phyloP scores from a whole-genome alignment of 2,797 vertebrate genomes.

The Petrocephalus schoutedeni region DNA sequence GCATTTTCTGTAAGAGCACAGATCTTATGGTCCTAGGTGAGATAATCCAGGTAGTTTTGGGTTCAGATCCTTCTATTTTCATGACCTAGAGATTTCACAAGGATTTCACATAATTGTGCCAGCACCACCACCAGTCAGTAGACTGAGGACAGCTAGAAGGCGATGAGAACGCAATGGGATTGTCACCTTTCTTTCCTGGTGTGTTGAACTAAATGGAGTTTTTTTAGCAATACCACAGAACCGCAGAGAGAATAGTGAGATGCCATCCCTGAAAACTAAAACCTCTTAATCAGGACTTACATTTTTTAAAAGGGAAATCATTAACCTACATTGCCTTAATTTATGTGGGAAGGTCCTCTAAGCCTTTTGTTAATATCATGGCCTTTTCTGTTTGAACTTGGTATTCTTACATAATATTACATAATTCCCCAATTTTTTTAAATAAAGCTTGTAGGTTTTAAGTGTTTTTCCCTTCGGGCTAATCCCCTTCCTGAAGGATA shows the following conservation, averaged over 20 bases:
- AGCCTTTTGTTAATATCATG: neutral
- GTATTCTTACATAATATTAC: neutral
- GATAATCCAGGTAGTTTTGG: neutral
- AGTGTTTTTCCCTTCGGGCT: neutral
- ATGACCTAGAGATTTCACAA: neutral
- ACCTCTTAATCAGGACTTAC: neutral
- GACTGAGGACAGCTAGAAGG: neutral
- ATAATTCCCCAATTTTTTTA: neutral
- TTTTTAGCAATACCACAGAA: neutral
- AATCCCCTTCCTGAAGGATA: neutral
- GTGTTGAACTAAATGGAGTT: neutral
- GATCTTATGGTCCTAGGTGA: neutral
- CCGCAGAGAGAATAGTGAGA: neutral
- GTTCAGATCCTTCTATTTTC: neutral
- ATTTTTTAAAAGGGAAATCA: neutral
- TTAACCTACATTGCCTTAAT: constrained; percentile 10
- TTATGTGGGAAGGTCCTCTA: neutral
- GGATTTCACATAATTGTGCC: neutral
- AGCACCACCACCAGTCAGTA: neutral
- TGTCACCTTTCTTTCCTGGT: neutral
- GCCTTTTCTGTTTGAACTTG: neutral
- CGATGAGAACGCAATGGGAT: neutral
- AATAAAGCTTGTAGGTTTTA: neutral
- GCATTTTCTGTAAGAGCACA: neutral
- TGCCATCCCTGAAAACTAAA: neutral